Base-by-base conservation (phyloP, 2,888 invertebrate species). In the Malachius bipustulatus region DNA sequence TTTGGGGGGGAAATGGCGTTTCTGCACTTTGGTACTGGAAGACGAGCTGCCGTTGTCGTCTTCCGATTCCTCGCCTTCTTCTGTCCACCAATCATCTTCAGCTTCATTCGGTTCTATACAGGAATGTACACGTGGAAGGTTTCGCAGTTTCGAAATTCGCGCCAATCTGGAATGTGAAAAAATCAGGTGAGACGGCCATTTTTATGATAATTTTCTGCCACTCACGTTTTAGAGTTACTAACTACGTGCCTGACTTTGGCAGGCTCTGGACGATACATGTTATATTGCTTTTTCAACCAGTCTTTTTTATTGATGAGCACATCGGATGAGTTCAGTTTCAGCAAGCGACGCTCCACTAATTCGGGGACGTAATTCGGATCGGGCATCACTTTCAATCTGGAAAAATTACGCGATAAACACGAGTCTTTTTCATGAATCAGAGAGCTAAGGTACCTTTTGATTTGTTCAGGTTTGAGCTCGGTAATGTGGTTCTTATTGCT, bases 361-460 rank as follows among this genome's bases (percentile, higher is more conserved):
- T 93, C 90, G 47, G 89, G 69, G 46, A 84, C 84, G 27, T 87
- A 81, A 57, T 85, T 84, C 52, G 88, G 87, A 37, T 87, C 79
- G 55, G 88, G 89, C 42, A 93, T 64, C 43, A 85, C 70, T 57
- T 84, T 83, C 33, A 93, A 65, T 50, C 84, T 73, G 48, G 35
- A 60, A 19, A 19, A 8, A 8, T 8, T 19, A 19, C 24, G n/a
- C 24, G n/a, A n/a, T 19, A 19, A 19, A 19, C 24, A 38, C 19
- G 24, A 24, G 33, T n/a, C 14, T 14, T 11, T 30, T 16, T 27
- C 11, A 31, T 26, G 15, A 29, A 30, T 10, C 24, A 16, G 16
- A 31, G 31, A 36, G 29, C 11, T 15, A 39, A 45, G 49, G 48
- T 48, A 66, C 66, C 58, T 77, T 56, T 80, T 78, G 14, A 91